Evolutionary conservation across 2,113 vertebrate genomes (phyloP), one percentile per base, ranked within the genome.

Genomic region (Hyperopisus bebe): DNA sequence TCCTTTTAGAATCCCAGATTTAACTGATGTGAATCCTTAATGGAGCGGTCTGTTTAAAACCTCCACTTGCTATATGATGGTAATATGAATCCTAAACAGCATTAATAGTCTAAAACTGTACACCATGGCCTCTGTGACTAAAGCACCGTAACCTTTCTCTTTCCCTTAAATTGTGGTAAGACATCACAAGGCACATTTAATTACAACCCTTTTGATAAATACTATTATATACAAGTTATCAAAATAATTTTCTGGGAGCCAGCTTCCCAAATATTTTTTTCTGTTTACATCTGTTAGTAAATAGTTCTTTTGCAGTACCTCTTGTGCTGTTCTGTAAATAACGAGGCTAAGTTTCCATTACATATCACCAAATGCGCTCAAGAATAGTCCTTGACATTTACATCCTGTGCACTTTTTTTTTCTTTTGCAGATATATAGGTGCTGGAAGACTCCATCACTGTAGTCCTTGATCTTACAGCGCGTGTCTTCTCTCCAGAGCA

Each of bases 241-340:
- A 97, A 96, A 98, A 98, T 95, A 97, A 92, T 95, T 96, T 96
- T 94, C 93, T 97, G 98, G 98, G 97, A 99, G 98, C 98, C 97
- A 98, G 98, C 98, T 99, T 98, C 98, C 98, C 97, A 92, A 94
- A 80, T 94, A 93, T 95, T 93, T 88, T 80, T 89, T 84, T 10
- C 55, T 89, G 46, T 90, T 90, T 90, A 77, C 82, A n/a, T 86
- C 39, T 77, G 55, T 83, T 74, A 55, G 46, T 87, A 50, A 50
- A 46, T 27, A 47, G 48, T 77, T 89, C 94, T 92, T 95, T 93
- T 94, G 94, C 93, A 70, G 47, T 83, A 94, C 92, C 92, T 91
- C 94, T 94, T 92, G 91, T 93, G 91, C 88, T 58, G 24, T 44
- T 44, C 24, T 31, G 31, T 66, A 44, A 27, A 66, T 62, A 88